Evolutionary conservation across 2,113 vertebrate genomes (phyloP).

Genomic region (Microcebus lehilahytsara): DNA sequence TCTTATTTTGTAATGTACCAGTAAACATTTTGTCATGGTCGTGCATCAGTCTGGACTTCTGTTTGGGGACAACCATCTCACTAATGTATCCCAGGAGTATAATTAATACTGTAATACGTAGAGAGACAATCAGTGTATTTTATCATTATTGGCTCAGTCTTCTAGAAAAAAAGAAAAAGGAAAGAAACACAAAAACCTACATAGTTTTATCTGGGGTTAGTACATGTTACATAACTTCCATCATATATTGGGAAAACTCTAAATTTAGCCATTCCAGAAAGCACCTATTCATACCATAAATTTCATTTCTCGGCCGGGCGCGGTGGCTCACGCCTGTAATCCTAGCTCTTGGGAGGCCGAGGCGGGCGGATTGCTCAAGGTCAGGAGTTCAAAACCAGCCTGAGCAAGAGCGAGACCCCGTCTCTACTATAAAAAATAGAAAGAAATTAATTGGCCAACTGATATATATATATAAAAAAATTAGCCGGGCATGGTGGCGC

Average conservation of each 20-base stretch:
- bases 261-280: conserved; percentile 27
- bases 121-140: background rate
- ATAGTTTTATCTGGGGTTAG: background rate
- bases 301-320: no score
- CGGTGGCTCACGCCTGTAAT: no score
- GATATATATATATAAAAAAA: no score
- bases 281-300: background rate
- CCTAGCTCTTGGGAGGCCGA: no score
- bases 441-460: no score
- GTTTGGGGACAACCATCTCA: background rate
- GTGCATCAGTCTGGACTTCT: background rate
- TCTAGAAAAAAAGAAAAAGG: background rate
- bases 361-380: no score
- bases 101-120: background rate
- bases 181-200: background rate
- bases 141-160: background rate
- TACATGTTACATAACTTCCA: background rate
- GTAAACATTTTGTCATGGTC: background rate
- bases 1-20: background rate
- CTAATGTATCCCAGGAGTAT: background rate
- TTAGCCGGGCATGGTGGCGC: no score
- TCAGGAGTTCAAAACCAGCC: no score
- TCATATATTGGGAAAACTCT: conserved; percentile 13
- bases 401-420: no score
- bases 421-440: no score